phyloP scores from a whole-genome alignment of 2,113 vertebrate genomes.

The Gadus macrocephalus region DNA sequence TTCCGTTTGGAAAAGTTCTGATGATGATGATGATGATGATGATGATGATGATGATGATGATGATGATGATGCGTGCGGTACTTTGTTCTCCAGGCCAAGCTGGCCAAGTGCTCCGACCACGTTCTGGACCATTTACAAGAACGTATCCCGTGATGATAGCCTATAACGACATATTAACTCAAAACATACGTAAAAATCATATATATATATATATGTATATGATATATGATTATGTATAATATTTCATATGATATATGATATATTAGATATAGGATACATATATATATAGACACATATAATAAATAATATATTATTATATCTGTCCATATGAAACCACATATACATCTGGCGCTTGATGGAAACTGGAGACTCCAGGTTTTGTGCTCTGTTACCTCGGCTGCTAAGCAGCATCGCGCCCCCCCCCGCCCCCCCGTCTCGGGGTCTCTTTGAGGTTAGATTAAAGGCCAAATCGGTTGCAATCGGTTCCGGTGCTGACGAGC shows the following conservation, averaged over 20 bases:
- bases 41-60: too few species aligned
- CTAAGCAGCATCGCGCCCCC: conserved; percentile 17
- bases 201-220: not conserved
- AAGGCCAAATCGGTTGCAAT: conserved; percentile 36
- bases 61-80: conserved; percentile 12
- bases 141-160: conserved; percentile 32
- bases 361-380: conserved; percentile 33
- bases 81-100: conserved; percentile 32
- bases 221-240: too few species aligned
- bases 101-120: too few species aligned
- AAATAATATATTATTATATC: too few species aligned
- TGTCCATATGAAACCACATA: conserved; percentile 10
- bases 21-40: too few species aligned
- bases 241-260: not conserved
- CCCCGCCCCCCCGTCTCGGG: conserved; percentile 12
- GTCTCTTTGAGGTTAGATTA: conserved; percentile 31
- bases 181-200: not conserved
- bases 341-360: conserved; percentile 42
- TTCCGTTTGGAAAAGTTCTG: too few species aligned
- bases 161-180: conserved; percentile 8
- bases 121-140: conserved; percentile 9
- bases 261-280: not conserved
- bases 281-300: too few species aligned
- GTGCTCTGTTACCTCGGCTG: conserved; percentile 30
- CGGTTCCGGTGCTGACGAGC: conserved; percentile 34